Evolutionary conservation across 2,888 invertebrate species (phyloP).

Genomic region (Plagodis dolabraria): DNA sequence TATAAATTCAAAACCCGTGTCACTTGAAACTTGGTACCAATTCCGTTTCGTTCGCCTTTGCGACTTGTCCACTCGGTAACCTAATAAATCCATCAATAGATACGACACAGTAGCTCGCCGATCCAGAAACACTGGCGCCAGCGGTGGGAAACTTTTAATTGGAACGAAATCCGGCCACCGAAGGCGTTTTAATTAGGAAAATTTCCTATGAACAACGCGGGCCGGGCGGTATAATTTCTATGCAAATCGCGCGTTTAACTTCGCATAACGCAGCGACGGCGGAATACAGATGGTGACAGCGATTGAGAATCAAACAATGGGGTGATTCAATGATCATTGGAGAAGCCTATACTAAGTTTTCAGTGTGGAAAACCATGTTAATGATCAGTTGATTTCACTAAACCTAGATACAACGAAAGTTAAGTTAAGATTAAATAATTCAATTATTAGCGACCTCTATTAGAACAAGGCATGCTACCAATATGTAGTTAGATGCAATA

Average conservation of each 20-base stretch:
- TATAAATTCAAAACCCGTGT: not conserved
- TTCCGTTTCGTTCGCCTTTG: slow-evolving; percentile 2
- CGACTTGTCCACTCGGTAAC: slow-evolving; percentile 15
- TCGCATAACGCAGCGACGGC: slow-evolving; percentile 54
- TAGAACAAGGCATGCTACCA: too few species aligned
- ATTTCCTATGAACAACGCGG: slow-evolving; percentile 81
- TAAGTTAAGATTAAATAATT: too few species aligned
- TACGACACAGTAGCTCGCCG: slow-evolving; percentile 33
- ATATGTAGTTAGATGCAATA: too few species aligned
- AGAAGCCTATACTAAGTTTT: too few species aligned
- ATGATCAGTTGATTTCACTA: too few species aligned
- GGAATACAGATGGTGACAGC: slow-evolving; percentile 25
- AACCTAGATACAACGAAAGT: too few species aligned
- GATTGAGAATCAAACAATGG: slow-evolving; percentile 6
- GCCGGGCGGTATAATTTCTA: slow-evolving; percentile 79
- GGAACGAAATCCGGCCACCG: slow-evolving; percentile 77
- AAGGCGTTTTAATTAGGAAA: slow-evolving; percentile 84
- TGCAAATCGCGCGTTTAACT: slow-evolving; percentile 83
- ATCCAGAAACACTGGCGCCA: slow-evolving; percentile 40
- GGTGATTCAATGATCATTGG: not conserved
- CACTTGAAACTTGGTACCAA: not conserved
- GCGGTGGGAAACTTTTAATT: slow-evolving; percentile 76
- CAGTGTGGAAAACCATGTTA: too few species aligned
- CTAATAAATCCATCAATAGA: slow-evolving; percentile 38
- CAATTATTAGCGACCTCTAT: too few species aligned